phyloP scores from a whole-genome alignment of 2,888 invertebrate species.

The Lydus trimaculatus region DNA sequence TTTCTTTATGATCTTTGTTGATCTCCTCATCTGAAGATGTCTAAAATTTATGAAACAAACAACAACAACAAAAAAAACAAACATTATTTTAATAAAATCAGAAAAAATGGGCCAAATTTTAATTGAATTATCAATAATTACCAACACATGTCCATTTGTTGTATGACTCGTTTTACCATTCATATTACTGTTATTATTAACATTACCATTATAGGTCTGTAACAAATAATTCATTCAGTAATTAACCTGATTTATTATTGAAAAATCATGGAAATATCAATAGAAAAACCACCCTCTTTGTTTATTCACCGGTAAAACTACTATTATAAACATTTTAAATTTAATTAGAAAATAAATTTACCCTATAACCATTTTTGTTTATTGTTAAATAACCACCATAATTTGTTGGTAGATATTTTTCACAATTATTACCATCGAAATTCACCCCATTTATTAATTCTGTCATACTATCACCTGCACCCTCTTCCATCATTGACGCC shows the following conservation, averaged over 20 bases:
- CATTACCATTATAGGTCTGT: conserved; percentile 3
- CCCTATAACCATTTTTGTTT: conserved; percentile 17
- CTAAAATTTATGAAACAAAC: too few species aligned
- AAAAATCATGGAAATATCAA: not conserved
- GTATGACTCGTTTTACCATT: not conserved
- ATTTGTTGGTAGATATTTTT: conserved; percentile 15
- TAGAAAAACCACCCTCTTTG: not conserved
- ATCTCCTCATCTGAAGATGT: conserved; percentile 30
- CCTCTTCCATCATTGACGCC: conserved; percentile 30
- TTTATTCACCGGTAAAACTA: too few species aligned
- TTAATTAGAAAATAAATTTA: too few species aligned
- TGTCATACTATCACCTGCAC: conserved; percentile 32
- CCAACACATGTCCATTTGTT: conserved; percentile 33
- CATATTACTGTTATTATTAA: too few species aligned
- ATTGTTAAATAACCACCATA: conserved; percentile 10
- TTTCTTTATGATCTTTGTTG: conserved; percentile 16
- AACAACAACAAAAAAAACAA: too few species aligned
- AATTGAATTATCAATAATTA: conserved; percentile 20
- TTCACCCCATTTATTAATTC: conserved; percentile 32
- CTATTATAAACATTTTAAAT: too few species aligned
- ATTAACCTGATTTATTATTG: not conserved
- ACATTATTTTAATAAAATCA: not conserved
- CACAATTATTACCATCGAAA: conserved; percentile 17
- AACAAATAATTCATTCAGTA: not conserved
- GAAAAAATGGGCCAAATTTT: conserved; percentile 14